Percentiles rank a stretch among this genome's conserved stretches.
Conservation (phyloP, 2,888 invertebrate genomes). For the Mythimna pallens region DNA sequence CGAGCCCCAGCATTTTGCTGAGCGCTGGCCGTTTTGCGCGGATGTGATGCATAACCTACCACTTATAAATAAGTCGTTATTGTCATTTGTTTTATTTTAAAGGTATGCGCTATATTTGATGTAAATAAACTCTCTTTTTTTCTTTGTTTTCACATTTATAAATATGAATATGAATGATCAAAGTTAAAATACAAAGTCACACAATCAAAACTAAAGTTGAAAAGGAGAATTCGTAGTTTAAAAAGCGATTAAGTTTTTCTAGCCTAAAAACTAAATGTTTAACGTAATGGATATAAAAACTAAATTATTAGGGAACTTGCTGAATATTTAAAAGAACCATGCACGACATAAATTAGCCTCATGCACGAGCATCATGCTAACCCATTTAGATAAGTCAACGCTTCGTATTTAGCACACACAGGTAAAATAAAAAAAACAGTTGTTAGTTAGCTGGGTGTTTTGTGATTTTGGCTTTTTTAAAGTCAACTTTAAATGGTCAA, state of each 20-base stretch:
- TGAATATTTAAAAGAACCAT: constrained; percentile 22
- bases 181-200: neutral
- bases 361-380: constrained; percentile 39
- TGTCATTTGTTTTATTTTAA: too few species aligned
- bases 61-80: too few species aligned
- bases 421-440: constrained; percentile 12
- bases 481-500: too few species aligned
- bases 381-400: constrained; percentile 48
- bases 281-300: constrained; percentile 32
- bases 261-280: constrained; percentile 4
- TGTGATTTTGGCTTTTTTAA: neutral
- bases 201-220: neutral
- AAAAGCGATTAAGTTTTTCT: constrained; percentile 6
- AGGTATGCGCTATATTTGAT: too few species aligned
- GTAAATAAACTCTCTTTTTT: too few species aligned
- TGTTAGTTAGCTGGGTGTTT: neutral
- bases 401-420: constrained; percentile 11
- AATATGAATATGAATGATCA: neutral
- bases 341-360: constrained; percentile 27
- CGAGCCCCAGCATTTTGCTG: too few species aligned
- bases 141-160: too few species aligned
- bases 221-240: neutral
- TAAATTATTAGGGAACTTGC: constrained; percentile 11
- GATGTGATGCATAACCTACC: too few species aligned
- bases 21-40: too few species aligned